Percentiles rank a stretch among this genome's conserved stretches.
These are phyloP conservation scores for Brachionus angularis DNA, from an alignment of 1,140 invertebrate species.

Conservation along the genomic window DNA sequence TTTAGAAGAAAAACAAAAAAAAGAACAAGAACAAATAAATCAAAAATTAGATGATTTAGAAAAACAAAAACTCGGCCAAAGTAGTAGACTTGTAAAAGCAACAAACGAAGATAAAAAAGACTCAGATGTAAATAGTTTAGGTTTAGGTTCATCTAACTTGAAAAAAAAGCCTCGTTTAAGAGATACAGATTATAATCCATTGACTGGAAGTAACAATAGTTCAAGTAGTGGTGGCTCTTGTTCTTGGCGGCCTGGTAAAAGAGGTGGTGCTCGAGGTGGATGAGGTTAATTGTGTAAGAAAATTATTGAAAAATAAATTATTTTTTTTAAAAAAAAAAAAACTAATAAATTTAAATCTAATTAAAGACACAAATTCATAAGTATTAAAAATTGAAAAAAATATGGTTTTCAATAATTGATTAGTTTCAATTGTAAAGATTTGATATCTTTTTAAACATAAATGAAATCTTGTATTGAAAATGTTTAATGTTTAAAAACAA, in stretches of 20 bases:
- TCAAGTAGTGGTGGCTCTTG: conserved; percentile 7
- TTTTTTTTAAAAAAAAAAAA: neutral
- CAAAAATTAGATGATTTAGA: conserved; percentile 25
- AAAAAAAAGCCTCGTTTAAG: neutral
- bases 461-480: too few relatives aligned
- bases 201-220: too few relatives aligned
- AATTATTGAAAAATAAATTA: neutral
- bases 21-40: neutral
- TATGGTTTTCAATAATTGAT: neutral
- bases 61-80: conserved; percentile 8
- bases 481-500: too few relatives aligned
- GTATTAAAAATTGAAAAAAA: neutral
- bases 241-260: conserved; percentile 12
- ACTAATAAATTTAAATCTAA: neutral
- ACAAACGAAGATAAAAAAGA: neutral
- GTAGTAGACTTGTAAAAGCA: neutral
- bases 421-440: too few relatives aligned
- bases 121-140: neutral
- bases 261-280: conserved; percentile 4
- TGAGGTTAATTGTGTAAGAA: conserved; percentile 28
- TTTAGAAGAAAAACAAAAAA: conserved; percentile 29
- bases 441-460: too few relatives aligned
- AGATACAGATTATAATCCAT: conserved; percentile 18
- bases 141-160: conserved; percentile 7
- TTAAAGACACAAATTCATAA: neutral